Percentiles rank a stretch among this genome's conserved stretches.
These are phyloP conservation scores for Saccostrea cuccullata DNA, from an alignment of 1,140 invertebrate species.

Conservation along the genomic window DNA sequence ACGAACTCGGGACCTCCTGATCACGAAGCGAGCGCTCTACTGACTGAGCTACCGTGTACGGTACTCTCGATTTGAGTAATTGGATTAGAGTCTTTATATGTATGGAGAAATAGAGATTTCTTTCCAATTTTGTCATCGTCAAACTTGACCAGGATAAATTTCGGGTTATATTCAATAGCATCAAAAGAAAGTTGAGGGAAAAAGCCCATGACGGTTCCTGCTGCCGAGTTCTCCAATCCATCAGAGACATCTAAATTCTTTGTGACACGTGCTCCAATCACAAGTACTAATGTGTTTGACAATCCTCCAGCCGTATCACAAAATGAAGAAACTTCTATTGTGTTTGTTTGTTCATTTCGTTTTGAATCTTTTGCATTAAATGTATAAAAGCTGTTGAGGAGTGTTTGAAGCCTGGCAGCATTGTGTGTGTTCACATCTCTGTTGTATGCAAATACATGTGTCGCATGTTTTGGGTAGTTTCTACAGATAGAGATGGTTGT, in stretches of 20 bases:
- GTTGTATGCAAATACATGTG: neutral
- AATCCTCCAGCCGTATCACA: neutral
- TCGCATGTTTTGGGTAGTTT: neutral
- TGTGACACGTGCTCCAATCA: neutral
- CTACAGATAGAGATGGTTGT: neutral
- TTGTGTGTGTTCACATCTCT: neutral
- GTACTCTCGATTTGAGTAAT: neutral
- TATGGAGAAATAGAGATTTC: neutral
- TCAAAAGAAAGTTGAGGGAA: neutral
- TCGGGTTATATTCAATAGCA: neutral
- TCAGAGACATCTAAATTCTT: neutral
- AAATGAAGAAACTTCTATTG: neutral
- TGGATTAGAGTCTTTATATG: neutral
- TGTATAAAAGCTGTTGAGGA: neutral
- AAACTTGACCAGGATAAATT: slow-evolving; percentile 7
- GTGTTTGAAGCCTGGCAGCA: neutral
- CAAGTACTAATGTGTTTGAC: neutral
- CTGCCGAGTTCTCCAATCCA: neutral
- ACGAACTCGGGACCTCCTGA: too few relatives aligned
- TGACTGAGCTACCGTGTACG: too few relatives aligned
- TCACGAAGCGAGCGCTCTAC: too few relatives aligned
- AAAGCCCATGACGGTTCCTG: neutral
- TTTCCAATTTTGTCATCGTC: neutral
- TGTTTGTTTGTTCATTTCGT: neutral
- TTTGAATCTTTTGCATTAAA: neutral